phyloP scores from a whole-genome alignment of 2,113 vertebrate species.

The Sporophila hypoxantha region DNA sequence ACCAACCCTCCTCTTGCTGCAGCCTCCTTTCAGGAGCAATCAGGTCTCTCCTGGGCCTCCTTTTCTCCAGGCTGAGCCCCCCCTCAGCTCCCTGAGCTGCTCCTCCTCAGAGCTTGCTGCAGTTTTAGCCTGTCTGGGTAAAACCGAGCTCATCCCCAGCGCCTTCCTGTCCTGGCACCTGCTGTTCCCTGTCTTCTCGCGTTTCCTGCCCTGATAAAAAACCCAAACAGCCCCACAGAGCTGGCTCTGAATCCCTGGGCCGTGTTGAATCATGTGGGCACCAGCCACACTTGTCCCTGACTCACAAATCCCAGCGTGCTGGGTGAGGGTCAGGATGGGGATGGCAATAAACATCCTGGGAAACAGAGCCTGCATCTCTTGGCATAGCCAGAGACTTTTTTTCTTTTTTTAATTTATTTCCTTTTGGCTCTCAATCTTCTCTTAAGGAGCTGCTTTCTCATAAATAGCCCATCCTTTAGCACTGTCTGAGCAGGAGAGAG shows the following conservation, averaged over 20 bases:
- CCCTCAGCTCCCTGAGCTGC: neutral
- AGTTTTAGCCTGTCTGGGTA: too few relatives aligned
- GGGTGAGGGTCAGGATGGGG: slow-evolving; percentile 21
- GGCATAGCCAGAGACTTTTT: neutral
- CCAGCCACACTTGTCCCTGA: slow-evolving; percentile 17
- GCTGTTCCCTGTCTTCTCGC: neutral
- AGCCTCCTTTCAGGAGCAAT: neutral
- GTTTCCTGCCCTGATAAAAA: neutral
- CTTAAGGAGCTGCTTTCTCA: slow-evolving; percentile 38
- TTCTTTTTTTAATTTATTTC: neutral
- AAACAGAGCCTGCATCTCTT: neutral
- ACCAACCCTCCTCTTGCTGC: neutral
- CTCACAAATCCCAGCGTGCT: neutral
- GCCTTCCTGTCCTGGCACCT: neutral
- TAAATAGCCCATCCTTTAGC: slow-evolving; percentile 43
- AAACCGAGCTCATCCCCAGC: neutral
- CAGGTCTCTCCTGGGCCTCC: neutral
- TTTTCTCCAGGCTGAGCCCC: neutral
- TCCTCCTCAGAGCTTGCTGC: neutral
- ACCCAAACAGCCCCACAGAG: neutral
- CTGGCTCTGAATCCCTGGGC: neutral
- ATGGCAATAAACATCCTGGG: slow-evolving; percentile 36
- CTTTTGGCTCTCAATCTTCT: slow-evolving; percentile 25
- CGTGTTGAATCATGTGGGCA: slow-evolving; percentile 1
- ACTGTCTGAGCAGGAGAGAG: neutral